Evolutionary conservation across 1,140 invertebrate species (phyloP), one percentile per base, ranked within the genome.

Genomic region (Drosophila eugracilis): DNA sequence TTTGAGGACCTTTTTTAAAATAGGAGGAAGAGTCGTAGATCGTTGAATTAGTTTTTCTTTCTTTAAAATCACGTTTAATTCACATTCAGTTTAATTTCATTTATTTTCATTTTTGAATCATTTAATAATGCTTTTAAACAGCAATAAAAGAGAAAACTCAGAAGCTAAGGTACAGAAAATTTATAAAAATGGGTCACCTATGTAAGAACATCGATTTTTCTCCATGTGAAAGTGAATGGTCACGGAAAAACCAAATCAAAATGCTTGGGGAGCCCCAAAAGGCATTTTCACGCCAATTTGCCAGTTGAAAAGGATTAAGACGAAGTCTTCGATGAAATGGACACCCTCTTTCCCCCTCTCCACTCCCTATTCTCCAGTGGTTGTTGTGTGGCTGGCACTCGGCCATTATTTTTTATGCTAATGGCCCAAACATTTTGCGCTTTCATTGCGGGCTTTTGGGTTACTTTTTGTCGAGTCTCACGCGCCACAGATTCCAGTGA

Each of bases 331-430:
- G 74, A 74, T 86, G 55, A 72, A 85, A 77, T 80, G 73, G 60
- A 74, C 78, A 49, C 50, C 34, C 45, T 34, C 24, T 34, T 19
- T 19, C 44, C 50, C 34, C 45, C 37, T 22, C 39, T 19, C 22
- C 44, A 4, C 19, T 14, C 6, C 3, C 22, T 9, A 3, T 22
- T 15, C 42, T 1, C n/a, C 14, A 60, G n/a, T n/a, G 15, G 26
- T 28, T 14, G 21, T 12, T 75, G 22, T 28, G 54, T 58, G 54
- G n/a, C 30, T 47, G 59, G 50, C 50, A 49, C 48, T 48, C 55
- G 72, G 75, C 70, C 78, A 86, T 86, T 88, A 86, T 75, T 78
- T 86, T 86, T 89, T 75, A 88, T 88, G 81, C 77, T 86, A 86
- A 86, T 86, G 78, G 83, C 70, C 70, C 65, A 75, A 85, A 48